Base-by-base conservation (phyloP, 2,113 vertebrate genomes). In the Platanista minor region DNA sequence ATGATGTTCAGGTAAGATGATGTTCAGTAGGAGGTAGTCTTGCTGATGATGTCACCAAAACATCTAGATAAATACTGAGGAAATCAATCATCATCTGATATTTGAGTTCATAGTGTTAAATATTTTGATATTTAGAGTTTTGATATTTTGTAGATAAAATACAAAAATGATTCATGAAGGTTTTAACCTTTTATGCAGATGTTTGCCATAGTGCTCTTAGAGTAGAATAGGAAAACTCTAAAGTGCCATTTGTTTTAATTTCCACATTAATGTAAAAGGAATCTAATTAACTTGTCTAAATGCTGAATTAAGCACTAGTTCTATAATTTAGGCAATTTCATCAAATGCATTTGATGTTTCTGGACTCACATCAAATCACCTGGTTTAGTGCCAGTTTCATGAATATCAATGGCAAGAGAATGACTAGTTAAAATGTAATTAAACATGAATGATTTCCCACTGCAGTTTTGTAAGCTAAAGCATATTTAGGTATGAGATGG, bases 391-490 rank as follows among this genome's bases (percentile, higher is more conserved):
- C 69, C 81, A 94, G 52, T 59, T 95, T 87, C 66, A 54, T 85
- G 72, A 46, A 90, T 85, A 96, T 95, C 75, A 90, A 83, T 69
- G 57, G 80, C 49, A 88, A 54, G 25, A 77, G n/a, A 95, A 91
- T 81, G 59, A 85, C 52, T 91, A 75, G 57, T 95, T 91, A 71
- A 90, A 67, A 95, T 88, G 41, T 87, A 97, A 90, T 64, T 91
- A 97, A 94, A 91, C 43, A 54, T 90, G 66, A 93, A 85, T 92
- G 92, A 59, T 74, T 96, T 95, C 6, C 66, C 61, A 71, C 90
- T 82, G 33, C 52, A 93, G 59, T 87, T 91, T 94, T 85, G n/a
- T 71, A 91, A 85, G 46, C 52, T 81, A 82, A 88, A 49, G 59
- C 52, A 62, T 81, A 61, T 88, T 91, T 87, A 61, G 31, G 8